Conservation (phyloP, 2,888 invertebrate species). For the Punctoribates punctum region DNA sequence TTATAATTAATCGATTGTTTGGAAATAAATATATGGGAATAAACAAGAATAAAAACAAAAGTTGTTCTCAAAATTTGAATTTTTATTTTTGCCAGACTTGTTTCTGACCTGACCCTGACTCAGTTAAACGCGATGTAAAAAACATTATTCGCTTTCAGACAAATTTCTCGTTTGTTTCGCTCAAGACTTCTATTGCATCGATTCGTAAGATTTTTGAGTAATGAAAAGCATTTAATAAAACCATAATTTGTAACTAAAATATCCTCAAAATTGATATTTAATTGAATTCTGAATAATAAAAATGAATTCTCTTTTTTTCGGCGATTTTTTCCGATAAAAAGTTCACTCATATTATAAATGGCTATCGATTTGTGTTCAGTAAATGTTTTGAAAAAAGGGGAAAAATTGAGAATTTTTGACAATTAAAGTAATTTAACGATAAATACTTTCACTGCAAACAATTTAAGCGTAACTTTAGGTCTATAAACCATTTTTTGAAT, state of each 20-base stretch:
- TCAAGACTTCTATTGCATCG: not conserved
- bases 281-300: not conserved
- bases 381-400: too few species aligned
- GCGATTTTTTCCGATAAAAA: too few species aligned
- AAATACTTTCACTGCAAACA: not conserved
- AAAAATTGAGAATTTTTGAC: too few species aligned
- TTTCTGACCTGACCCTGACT: slow-evolving; percentile 35
- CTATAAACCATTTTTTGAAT: not conserved
- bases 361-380: too few species aligned
- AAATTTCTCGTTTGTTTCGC: not conserved
- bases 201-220: not conserved
- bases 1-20: not conserved
- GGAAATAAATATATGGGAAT: not conserved
- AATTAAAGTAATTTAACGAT: not conserved
- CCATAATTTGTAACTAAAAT: not conserved
- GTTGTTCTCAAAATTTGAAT: not conserved
- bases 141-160: slow-evolving; percentile 16
- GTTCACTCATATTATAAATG: too few species aligned
- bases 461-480: not conserved
- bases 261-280: not conserved
- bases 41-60: not conserved
- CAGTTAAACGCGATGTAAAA: not conserved
- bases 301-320: too few species aligned
- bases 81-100: slow-evolving; percentile 14
- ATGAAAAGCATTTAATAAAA: not conserved